Conservation (phyloP, 2,113 vertebrate species). For the Aramus guarauna region DNA sequence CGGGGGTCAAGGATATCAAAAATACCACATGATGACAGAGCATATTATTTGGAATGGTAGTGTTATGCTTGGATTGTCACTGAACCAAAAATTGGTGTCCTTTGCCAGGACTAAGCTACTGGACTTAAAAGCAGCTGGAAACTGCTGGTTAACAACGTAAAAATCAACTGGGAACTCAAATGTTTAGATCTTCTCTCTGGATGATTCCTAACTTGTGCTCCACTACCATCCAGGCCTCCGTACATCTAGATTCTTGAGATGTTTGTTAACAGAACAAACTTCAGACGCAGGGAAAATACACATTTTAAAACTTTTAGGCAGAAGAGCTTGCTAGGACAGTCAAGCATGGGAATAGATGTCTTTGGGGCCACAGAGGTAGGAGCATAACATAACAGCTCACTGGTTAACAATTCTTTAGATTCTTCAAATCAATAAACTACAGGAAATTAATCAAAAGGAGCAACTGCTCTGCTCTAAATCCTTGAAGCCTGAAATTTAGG, state of each 20-base stretch:
- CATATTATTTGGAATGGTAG: not conserved
- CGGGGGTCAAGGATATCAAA: not conserved
- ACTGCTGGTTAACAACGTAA: not conserved
- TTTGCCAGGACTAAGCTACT: not conserved
- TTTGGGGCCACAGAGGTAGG: not conserved
- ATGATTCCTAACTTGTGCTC: not conserved
- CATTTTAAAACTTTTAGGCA: not conserved
- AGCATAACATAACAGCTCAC: not conserved
- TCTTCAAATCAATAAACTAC: slow-evolving; percentile 34
- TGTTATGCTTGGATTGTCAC: not conserved
- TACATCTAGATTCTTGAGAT: not conserved
- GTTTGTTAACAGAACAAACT: not conserved
- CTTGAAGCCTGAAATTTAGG: slow-evolving; percentile 11
- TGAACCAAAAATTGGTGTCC: not conserved
- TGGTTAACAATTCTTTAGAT: slow-evolving; percentile 20
- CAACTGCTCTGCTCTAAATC: not conserved
- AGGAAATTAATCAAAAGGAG: slow-evolving; percentile 45
- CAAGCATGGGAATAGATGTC: not conserved
- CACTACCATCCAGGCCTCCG: not conserved
- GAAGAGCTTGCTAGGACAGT: not conserved
- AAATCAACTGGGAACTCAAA: not conserved
- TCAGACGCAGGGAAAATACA: not conserved
- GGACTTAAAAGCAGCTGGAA: not conserved
- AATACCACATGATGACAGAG: not conserved
- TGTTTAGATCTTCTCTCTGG: not conserved